Evolutionary conservation across 2,797 vertebrate species (phyloP), one percentile per base, ranked within the genome.

Genomic region (Muraenolepis orangiensis): DNA sequence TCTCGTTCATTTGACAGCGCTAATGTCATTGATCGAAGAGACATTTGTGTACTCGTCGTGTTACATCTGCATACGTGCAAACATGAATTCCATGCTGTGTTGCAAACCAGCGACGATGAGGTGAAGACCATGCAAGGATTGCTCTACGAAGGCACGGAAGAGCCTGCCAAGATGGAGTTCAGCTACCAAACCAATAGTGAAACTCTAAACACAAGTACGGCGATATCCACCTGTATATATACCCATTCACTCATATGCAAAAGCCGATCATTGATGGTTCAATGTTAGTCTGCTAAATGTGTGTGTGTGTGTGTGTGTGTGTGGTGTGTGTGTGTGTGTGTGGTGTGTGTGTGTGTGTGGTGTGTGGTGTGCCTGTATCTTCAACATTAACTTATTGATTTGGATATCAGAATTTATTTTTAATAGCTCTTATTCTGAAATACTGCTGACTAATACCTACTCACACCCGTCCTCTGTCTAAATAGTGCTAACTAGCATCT

Each of bases 151-250:
- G 87, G 94, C 29, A 14, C 78, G 0, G 87, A 80, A 0, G 90
- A 94, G 66, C 90, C 93, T 0, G 94, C 94, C 74, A 95, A 94
- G 84, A 78, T 96, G 82, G 89, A 80, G 0, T 85, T 94, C 70
- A 93, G 91, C 78, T 95, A 93, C 73, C 93, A 7, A 20, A 83
- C 71, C 89, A 88, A 87, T 90, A 95, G 95, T 90, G 95, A 94
- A 6, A 5, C 10, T 30, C 12, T 61, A 26, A 16, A 20, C 18
- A 31, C 66, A 6, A 20, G 28, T 29, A 67, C 8, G 66, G 16
- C 14, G 64, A 29, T 66, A 28, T 66, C 14, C 64, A 67, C 11
- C n/a, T n/a, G n/a, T n/a, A 66, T 7, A 66, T 13, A 29, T 29
- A n/a, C 29, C 23, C 13, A 66, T 66, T 29, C 28, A 20, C 23